These are phyloP conservation scores for Amazona guildingii DNA, from an alignment of 2,113 vertebrate genomes.

Conservation along the genomic window DNA sequence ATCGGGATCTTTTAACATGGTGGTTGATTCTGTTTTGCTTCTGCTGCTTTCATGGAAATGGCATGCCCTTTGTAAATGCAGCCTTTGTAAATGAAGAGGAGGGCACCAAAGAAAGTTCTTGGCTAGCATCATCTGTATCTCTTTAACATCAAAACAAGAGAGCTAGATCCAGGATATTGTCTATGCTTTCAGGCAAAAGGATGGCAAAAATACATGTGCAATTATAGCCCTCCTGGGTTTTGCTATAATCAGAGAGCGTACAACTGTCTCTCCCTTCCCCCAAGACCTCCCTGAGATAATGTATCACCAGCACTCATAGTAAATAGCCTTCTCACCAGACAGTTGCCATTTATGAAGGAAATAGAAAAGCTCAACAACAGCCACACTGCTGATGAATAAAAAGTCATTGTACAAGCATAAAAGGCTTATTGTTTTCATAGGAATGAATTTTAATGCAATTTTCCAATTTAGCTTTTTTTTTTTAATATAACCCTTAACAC, in stretches of 20 bases:
- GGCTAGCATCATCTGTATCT: background rate
- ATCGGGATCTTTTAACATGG: background rate
- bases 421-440: background rate
- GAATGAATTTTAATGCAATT: background rate
- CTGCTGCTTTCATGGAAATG: background rate
- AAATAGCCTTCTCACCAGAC: background rate
- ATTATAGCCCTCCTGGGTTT: background rate
- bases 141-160: background rate
- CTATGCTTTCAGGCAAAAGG: background rate
- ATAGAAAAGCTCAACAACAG: background rate
- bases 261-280: background rate
- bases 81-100: background rate
- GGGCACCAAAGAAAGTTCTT: background rate
- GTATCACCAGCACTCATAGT: background rate
- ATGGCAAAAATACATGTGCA: background rate
- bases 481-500: background rate
- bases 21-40: background rate
- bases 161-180: background rate
- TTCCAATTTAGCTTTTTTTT: background rate
- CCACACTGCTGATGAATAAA: background rate
- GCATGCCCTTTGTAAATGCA: background rate
- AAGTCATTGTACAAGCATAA: background rate
- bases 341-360: slow-evolving; percentile 13
- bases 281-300: background rate
- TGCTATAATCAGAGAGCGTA: background rate